Evolutionary conservation across 2,113 vertebrate species (phyloP), one percentile per base, ranked within the genome.

Genomic region (Paratilapia polleni): DNA sequence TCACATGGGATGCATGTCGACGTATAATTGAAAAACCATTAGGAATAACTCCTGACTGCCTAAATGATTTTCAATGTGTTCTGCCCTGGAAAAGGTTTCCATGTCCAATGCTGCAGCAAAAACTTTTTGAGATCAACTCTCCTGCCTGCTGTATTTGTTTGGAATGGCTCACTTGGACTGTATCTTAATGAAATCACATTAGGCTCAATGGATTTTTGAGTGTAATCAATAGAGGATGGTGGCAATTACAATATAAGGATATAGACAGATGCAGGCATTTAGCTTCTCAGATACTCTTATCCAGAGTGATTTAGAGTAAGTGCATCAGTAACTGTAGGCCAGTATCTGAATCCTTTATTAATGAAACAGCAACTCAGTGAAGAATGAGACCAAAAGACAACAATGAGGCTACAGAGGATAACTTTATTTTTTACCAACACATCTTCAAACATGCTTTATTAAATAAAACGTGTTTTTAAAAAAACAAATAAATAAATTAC

Each of bases 131-230:
- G 19, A 81, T 81, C 0, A 58, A 80, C 68, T 74, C 49, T 15
- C 5, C n/a, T 47, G 24, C 63, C 58, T 17, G 75, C 14, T 56
- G n/a, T 8, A 26, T 86, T 87, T 87, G 78, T 88, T 84, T 78
- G 63, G 41, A 73, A 82, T 2, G 22, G 70, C 82, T 88, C 6
- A 15, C 77, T 83, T 1, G 17, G 84, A 82, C 70, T 74, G 81
- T 83, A 93, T 92, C 89, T 90, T 91, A 91, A 93, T 91, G 89
- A 89, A 92, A 91, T 92, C 93, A 78, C 91, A 92, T 93, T 86
- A 91, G 89, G 49, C 83, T n/a, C 57, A 3, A 85, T 87, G 88
- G 90, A 90, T 85, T 87, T 86, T 57, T 84, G 84, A 88, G 86
- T 11, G 15, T 58, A 80, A 91, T 94, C 91, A 24, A 92, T 93